Evolutionary conservation across 2,888 invertebrate genomes (phyloP), one percentile per base, ranked within the genome.

Genomic region (Hemithea aestivaria): DNA sequence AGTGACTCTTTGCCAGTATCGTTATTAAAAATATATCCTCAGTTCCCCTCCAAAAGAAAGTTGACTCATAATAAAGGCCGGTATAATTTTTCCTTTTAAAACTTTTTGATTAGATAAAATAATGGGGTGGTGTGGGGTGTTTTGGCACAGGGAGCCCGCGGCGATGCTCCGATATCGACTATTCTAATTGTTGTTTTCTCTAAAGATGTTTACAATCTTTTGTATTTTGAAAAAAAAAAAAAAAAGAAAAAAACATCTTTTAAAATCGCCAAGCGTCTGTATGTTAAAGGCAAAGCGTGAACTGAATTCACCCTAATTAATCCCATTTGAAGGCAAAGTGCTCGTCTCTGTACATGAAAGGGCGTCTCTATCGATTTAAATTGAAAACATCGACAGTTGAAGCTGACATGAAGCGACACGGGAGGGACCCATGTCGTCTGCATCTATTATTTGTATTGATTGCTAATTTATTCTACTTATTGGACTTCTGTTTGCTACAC

Each of bases 81-180:
- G 87, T 72, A 87, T 87, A 87, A 87, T 87, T 87, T 88, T 88
- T 87, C 83, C 85, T 85, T 87, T 87, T 87, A 87, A 87, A 88
- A 88, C 84, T 87, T 88, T 87, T 87, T 88, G 87, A 88, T 88
- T 88, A 87, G 87, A 88, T 88, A 84, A 87, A 87, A 87, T 87
- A 87, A 84, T 81, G 79, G 87, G 85, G 87, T 77, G 85, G 78
- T 57, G 55, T 57, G 68, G 69, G 77, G 77, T 60, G 74, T 70
- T 48, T 53, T 51, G 56, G 53, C 56, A 59, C 59, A 63, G 47
- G 53, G 72, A 53, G 76, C 82, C 67, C 70, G 68, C 72, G 74
- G 81, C 81, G 11, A 68, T 78, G 67, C 73, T 69, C 73, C 82
- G 73, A 78, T 85, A 87, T 84, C 80, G 76, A 75, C 72, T 73